A percentile compares a stretch with the other conserved stretches of the same genome.
These are phyloP conservation scores for Callithrix jacchus DNA, from an alignment of 2,113 vertebrate species.

Conservation along the genomic window DNA sequence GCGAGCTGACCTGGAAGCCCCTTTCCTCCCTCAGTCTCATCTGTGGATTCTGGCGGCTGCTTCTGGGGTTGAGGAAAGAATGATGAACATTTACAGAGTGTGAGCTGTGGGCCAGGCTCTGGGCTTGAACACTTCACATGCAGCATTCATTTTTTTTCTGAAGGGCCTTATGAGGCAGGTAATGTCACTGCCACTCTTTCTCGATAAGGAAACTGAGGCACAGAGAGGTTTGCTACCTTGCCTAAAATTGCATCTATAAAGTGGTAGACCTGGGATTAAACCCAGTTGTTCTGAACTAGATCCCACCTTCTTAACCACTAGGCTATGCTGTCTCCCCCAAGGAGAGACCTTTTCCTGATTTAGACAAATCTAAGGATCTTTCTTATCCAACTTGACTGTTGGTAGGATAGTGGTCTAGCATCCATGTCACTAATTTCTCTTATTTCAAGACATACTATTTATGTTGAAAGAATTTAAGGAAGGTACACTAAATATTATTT, in stretches of 20 bases:
- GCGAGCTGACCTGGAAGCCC: background rate
- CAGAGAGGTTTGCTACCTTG: fast-evolving
- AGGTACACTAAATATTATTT: background rate
- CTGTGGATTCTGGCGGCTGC: background rate
- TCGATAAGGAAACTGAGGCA: background rate
- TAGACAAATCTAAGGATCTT: background rate
- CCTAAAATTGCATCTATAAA: fast-evolving
- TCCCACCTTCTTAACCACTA: background rate
- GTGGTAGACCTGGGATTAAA: background rate
- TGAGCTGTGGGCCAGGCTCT: background rate
- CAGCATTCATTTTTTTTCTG: background rate
- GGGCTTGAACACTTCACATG: fast-evolving
- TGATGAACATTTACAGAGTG: fast-evolving
- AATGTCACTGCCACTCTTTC: background rate
- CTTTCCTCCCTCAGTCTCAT: background rate
- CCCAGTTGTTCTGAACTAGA: background rate
- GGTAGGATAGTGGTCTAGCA: background rate
- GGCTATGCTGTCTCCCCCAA: background rate
- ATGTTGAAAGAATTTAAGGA: background rate
- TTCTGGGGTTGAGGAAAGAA: background rate
- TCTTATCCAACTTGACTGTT: fast-evolving
- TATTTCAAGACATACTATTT: background rate
- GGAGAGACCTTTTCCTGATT: background rate
- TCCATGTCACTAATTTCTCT: no score
- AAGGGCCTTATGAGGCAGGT: fast-evolving